Conservation (phyloP, 1,140 invertebrate species). For the Teleogryllus occipitalis region DNA sequence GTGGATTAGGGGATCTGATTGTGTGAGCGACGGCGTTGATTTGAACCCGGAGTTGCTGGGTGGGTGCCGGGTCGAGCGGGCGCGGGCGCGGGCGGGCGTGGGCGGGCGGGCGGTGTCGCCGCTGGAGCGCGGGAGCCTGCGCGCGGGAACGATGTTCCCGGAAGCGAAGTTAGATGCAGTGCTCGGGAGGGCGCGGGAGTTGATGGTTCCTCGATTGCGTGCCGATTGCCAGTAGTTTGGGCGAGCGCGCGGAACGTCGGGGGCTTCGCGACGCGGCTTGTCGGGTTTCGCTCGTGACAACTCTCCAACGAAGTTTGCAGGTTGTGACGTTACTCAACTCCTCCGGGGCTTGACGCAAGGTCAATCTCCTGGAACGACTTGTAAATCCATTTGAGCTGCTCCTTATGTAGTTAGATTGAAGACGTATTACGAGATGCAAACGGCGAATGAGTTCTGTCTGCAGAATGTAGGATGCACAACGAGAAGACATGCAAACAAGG, state of each 20-base stretch:
- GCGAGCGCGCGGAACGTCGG: background rate
- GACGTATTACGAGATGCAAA: no score
- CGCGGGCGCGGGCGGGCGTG: no score
- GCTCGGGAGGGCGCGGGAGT: background rate
- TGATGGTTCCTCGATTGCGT: background rate
- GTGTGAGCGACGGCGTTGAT: no score
- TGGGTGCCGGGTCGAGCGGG: no score
- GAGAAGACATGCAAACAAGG: no score
- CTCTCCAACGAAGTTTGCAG: background rate
- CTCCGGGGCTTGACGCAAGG: background rate
- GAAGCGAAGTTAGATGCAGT: background rate
- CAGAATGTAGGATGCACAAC: no score
- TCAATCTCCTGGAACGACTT: background rate
- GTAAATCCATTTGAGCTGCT: no score
- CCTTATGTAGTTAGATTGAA: no score
- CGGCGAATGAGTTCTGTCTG: no score
- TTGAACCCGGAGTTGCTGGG: no score
- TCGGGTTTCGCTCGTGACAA: background rate
- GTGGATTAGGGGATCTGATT: no score
- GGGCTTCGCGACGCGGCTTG: background rate
- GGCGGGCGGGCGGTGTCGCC: background rate
- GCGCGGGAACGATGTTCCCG: background rate
- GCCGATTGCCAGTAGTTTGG: background rate
- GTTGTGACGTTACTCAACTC: background rate
- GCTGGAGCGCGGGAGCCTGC: background rate